A percentile compares a stretch with the other conserved stretches of the same genome.
Evolutionary conservation across 1,140 invertebrate genomes (phyloP).

Genomic region (Ruditapes philippinarum): DNA sequence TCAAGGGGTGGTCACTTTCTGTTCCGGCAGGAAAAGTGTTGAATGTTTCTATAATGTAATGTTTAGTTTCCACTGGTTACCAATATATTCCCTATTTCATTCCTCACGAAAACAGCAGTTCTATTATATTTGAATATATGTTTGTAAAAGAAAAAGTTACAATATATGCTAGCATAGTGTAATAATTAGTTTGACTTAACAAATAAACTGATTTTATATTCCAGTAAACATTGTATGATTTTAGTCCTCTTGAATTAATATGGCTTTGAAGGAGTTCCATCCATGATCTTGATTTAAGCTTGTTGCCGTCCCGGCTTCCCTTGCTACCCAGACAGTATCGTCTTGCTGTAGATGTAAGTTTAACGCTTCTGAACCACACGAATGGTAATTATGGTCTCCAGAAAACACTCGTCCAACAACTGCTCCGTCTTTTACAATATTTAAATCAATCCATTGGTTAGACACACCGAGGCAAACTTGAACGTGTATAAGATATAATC

Average conservation of each 20-base stretch:
- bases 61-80: too few species aligned
- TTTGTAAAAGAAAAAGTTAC: too few species aligned
- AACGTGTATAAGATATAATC: slow-evolving; percentile 20
- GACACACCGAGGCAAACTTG: neutral
- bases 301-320: neutral
- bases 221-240: too few species aligned
- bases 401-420: slow-evolving; percentile 21
- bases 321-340: neutral
- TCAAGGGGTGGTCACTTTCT: too few species aligned
- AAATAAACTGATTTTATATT: too few species aligned
- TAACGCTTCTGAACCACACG: neutral
- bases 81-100: too few species aligned
- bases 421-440: slow-evolving; percentile 21
- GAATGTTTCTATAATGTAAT: too few species aligned
- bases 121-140: too few species aligned
- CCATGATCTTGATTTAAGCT: slow-evolving; percentile 26
- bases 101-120: too few species aligned
- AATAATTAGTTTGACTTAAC: too few species aligned
- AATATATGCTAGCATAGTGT: too few species aligned
- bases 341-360: neutral
- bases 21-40: too few species aligned
- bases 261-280: neutral
- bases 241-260: neutral
- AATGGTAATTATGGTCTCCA: slow-evolving; percentile 4
- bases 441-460: slow-evolving; percentile 21